Conservation (phyloP, 2,888 invertebrate species). For the Aradus depressus region DNA sequence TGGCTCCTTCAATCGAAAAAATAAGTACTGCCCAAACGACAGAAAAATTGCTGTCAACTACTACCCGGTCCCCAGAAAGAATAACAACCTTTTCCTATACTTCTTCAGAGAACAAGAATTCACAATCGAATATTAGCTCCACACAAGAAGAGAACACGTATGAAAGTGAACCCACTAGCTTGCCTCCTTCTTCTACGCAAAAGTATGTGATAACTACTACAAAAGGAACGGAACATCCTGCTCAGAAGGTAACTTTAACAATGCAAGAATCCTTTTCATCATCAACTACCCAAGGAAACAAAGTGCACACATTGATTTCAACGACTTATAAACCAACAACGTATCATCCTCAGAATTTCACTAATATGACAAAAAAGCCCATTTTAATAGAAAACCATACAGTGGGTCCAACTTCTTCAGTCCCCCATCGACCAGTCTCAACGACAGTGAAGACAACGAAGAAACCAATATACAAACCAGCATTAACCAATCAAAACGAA, state of each 20-base stretch:
- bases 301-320: not conserved
- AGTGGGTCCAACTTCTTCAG: not conserved
- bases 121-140: too few relatives aligned
- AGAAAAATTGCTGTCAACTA: not conserved
- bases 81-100: conserved; percentile 12
- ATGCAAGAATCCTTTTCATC: not conserved
- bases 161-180: not conserved
- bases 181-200: not conserved
- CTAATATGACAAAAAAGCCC: conserved; percentile 2
- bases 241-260: not conserved
- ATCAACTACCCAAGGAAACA: not conserved
- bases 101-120: too few relatives aligned
- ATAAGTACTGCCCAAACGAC: not conserved
- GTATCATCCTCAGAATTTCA: conserved; percentile 15
- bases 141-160: too few relatives aligned
- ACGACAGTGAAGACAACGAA: not conserved
- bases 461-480: conserved; percentile 4
- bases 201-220: not conserved
- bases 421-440: not conserved
- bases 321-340: conserved; percentile 6
- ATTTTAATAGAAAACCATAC: not conserved
- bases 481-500: too few relatives aligned
- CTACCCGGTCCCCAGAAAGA: conserved; percentile 5
- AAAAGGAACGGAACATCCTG: conserved; percentile 8
- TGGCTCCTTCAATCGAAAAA: too few relatives aligned